A percentile compares a stretch with the other conserved stretches of the same genome.
phyloP scores from a whole-genome alignment of 2,888 invertebrate species.

The Fragum sueziense region DNA sequence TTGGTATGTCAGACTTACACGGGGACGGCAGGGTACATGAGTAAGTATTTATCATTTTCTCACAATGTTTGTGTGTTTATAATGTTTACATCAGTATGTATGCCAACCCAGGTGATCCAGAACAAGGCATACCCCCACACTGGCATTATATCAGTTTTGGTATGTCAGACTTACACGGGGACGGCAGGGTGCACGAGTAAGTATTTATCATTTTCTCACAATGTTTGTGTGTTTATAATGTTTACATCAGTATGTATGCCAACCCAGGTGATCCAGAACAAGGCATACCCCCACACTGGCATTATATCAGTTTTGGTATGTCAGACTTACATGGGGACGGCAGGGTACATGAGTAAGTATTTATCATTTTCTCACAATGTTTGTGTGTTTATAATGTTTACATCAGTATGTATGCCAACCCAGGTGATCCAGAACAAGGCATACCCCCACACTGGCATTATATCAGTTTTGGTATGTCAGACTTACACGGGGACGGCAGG shows the following conservation, averaged over 20 bases:
- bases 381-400: too few relatives aligned
- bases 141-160: conserved; percentile 99
- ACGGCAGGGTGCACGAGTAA: conserved; percentile 91
- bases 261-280: conserved; percentile 91
- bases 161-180: conserved; percentile 96
- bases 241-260: conserved; percentile 97
- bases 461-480: conserved; percentile 96
- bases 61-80: too few relatives aligned
- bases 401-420: conserved; percentile 97
- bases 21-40: conserved; percentile 95
- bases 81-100: conserved; percentile 98
- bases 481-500: conserved; percentile 96
- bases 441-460: conserved; percentile 98
- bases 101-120: conserved; percentile 90
- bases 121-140: conserved; percentile 91
- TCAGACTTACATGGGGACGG: conserved; percentile 98
- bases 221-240: too few relatives aligned
- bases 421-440: conserved; percentile 89
- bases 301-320: conserved; percentile 96
- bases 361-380: not conserved
- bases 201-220: conserved; percentile 56
- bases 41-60: too few relatives aligned
- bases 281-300: conserved; percentile 95
- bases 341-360: conserved; percentile 88
- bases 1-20: conserved; percentile 96